Evolutionary conservation across 2,888 invertebrate species (phyloP).

Genomic region (Drosophila paramelanica): DNA sequence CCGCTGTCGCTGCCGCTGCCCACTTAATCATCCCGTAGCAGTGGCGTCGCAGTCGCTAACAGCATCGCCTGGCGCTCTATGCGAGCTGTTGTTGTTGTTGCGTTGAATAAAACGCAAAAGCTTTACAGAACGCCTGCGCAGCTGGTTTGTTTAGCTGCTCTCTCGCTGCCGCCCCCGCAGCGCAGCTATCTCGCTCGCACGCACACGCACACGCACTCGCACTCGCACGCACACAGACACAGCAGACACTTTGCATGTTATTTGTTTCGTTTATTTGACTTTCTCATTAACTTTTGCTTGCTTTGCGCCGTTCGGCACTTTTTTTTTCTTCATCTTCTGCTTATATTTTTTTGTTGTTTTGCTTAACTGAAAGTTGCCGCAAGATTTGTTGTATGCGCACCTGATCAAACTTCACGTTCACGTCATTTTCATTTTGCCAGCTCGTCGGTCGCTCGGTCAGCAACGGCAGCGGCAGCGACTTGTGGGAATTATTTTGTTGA

Average conservation of each 20-base stretch:
- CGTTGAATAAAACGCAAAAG: constrained; percentile 57
- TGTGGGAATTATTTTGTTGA: constrained; percentile 69
- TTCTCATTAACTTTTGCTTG: constrained; percentile 80
- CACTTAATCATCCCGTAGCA: constrained; percentile 54
- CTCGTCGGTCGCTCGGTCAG: constrained; percentile 43
- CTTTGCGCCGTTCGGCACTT: constrained; percentile 46
- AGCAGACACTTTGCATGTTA: constrained; percentile 70
- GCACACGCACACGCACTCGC: constrained; percentile 26
- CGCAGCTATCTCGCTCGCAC: constrained; percentile 10
- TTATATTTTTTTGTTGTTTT: constrained; percentile 32
- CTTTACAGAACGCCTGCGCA: constrained; percentile 69
- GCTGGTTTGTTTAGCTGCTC: constrained; percentile 31
- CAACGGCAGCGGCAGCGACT: constrained; percentile 18
- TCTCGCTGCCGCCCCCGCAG: constrained; percentile 25
- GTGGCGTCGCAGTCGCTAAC: constrained; percentile 20
- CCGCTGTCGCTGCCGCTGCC: constrained; percentile 9
- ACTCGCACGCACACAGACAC: constrained; percentile 32
- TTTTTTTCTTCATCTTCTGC: constrained; percentile 8
- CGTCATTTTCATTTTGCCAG: constrained; percentile 70
- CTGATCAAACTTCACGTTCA: constrained; percentile 78
- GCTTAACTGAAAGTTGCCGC: constrained; percentile 74
- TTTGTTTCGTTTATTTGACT: constrained; percentile 79
- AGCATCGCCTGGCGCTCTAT: constrained; percentile 32
- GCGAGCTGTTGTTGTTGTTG: constrained; percentile 6
- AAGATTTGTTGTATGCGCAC: constrained; percentile 79